A percentile compares a stretch with the other conserved stretches of the same genome.
phyloP scores from a whole-genome alignment of 2,888 invertebrate species.

The Ophioninae sp. region DNA sequence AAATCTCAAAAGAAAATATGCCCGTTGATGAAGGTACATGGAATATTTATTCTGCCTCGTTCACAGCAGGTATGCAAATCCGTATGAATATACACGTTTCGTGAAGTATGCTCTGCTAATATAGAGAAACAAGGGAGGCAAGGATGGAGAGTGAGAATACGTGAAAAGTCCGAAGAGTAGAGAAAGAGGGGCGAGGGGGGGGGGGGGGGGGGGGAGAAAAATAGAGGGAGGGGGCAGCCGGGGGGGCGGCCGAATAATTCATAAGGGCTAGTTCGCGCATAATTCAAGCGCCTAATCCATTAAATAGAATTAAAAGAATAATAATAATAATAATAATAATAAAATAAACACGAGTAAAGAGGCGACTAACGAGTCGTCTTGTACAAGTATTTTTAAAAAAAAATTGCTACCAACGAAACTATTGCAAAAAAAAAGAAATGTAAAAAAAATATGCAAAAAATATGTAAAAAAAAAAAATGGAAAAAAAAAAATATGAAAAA shows the following conservation, averaged over 20 bases:
- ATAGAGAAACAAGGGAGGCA: not conserved
- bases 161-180: not conserved
- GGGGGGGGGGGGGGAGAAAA: no score
- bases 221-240: no score
- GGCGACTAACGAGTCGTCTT: conserved; percentile 8
- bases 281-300: conserved; percentile 50
- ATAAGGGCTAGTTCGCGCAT: conserved; percentile 53
- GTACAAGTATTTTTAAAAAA: no score
- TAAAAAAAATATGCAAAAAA: no score
- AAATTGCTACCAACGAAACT: no score
- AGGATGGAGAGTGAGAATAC: not conserved
- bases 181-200: no score
- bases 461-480: no score
- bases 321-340: no score
- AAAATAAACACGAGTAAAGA: conserved; percentile 23
- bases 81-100: conserved; percentile 6
- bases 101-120: not conserved
- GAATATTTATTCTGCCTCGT: not conserved
- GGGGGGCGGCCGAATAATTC: conserved; percentile 57
- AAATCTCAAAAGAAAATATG: not conserved
- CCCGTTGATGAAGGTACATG: not conserved
- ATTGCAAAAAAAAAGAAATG: no score
- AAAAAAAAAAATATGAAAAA: no score
- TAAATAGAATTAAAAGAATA: conserved; percentile 55
- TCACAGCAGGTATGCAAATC: not conserved